Base-by-base conservation (phyloP, 2,888 invertebrate species). In the Meliscaeva auricollis region DNA sequence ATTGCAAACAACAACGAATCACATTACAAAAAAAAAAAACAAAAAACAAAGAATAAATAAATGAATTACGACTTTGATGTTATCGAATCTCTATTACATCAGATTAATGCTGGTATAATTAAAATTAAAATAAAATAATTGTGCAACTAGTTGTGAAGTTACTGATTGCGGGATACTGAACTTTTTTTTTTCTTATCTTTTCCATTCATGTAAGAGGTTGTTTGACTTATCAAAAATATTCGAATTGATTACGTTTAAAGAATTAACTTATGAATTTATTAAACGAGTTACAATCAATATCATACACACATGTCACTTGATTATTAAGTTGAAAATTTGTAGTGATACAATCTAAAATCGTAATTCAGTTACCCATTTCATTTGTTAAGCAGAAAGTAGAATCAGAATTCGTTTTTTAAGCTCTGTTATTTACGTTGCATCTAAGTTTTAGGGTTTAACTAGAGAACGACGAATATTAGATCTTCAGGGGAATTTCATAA, bases 51-150 rank as follows among this genome's bases (percentile, higher is more conserved):
- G 46, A 48, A 48, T 32, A 22, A 7, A 46, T 22, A 9, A 8
- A 20, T 35, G 20, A 13, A 48, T 26, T 15, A 20, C 66, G 35
- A 66, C 35, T 50, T 41, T 26, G 52, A 74, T 78, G 69, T 83
- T 72, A 74, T 64, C 30, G 64, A 46, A 3, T 22, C 32, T 22
- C 32, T 32, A 56, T 83, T 78, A 78, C 78, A 78, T 78, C 83
- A 83, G 78, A 83, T 64, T 56, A 77, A 60, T n/a, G n/a, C n/a
- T n/a, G n/a, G n/a, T 78, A 60, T 73, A 74, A 74, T 78, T 77
- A 73, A 20, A 46, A 64, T 64, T 41, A 60, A 32, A 81, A 76
- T 38, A 20, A 3, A 26, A 26, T 26, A 73, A 78, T 83, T 83
- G 83, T 78, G 74, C 83, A 83, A 83, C 69, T 44, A 62, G 41